A percentile compares a stretch with the other conserved stretches of the same genome.
Evolutionary conservation across 2,113 vertebrate genomes (phyloP).

Genomic region (Embiotoca jacksoni): DNA sequence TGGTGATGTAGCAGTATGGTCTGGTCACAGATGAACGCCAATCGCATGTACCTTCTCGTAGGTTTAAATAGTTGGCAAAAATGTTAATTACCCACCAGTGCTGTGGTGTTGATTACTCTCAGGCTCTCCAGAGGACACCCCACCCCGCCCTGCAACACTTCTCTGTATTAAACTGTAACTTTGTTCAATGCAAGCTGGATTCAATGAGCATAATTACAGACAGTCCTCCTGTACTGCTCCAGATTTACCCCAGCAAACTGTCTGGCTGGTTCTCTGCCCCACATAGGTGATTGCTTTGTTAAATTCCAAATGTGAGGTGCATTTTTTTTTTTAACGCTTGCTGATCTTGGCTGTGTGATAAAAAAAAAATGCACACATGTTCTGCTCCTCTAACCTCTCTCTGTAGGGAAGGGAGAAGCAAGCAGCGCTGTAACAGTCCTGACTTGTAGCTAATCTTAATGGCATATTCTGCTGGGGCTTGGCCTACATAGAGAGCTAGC

Average conservation of each 20-base stretch:
- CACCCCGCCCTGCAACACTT: not conserved
- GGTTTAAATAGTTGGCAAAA: conserved; percentile 3
- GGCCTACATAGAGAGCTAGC: conserved; percentile 79
- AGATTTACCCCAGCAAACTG: conserved; percentile 7
- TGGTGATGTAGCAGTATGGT: conserved; percentile 18
- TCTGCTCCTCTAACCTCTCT: conserved; percentile 59
- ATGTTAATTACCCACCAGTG: conserved; percentile 40
- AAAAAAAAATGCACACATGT: conserved; percentile 39
- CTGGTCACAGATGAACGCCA: conserved; percentile 43
- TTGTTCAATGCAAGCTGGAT: conserved; percentile 26
- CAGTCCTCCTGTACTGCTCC: conserved; percentile 7
- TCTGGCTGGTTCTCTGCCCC: conserved; percentile 17
- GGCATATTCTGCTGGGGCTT: conserved; percentile 79
- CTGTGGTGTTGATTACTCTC: conserved; percentile 41
- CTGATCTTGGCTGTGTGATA: conserved; percentile 21
- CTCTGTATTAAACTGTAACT: conserved; percentile 14
- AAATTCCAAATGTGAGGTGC: conserved; percentile 38
- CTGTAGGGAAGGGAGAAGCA: conserved; percentile 47
- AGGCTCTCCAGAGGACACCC: conserved; percentile 13
- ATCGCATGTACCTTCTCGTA: conserved; percentile 7
- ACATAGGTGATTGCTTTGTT: conserved; percentile 33
- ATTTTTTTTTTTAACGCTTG: conserved; percentile 27
- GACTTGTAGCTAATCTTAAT: conserved; percentile 78
- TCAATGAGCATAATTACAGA: conserved; percentile 29
- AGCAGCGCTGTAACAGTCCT: conserved; percentile 48